phyloP scores from a whole-genome alignment of 2,888 invertebrate species.

The Metallyticus violacea region DNA sequence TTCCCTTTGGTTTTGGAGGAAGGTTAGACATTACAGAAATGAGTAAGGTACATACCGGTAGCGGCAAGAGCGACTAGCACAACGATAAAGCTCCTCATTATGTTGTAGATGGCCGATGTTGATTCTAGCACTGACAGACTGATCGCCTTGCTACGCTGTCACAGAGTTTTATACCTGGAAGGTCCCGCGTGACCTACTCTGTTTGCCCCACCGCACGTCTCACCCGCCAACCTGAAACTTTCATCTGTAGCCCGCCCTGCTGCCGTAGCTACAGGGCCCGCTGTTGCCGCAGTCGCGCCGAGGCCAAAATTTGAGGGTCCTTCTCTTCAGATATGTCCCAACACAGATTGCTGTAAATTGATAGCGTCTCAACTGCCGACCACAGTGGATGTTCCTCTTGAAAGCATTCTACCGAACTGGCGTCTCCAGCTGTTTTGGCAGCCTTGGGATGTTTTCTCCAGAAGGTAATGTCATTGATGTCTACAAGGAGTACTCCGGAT shows the following conservation, averaged over 20 bases:
- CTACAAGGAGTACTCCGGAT: background rate
- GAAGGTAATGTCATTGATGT: background rate
- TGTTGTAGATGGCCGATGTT: conserved; percentile 37
- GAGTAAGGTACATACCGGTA: conserved; percentile 45
- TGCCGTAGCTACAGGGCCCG: background rate
- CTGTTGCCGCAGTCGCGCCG: background rate
- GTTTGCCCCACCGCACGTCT: background rate
- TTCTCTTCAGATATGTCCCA: background rate
- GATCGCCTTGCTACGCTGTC: background rate
- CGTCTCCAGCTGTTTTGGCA: background rate
- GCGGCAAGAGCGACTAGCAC: conserved; percentile 47
- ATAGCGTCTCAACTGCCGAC: background rate
- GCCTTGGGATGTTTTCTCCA: too few relatives aligned
- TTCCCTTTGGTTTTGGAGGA: background rate
- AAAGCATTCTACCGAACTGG: background rate
- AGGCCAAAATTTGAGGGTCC: background rate
- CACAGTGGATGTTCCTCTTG: background rate
- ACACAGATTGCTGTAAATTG: background rate
- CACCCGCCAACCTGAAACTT: background rate
- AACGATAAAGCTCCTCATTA: conserved; percentile 47
- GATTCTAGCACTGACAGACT: conserved; percentile 30
- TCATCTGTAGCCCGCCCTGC: background rate
- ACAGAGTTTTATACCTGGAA: background rate
- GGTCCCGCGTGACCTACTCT: conserved; percentile 18
- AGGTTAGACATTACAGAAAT: background rate